phyloP scores from a whole-genome alignment of 2,797 vertebrate genomes.

The Alouatta caraya region DNA sequence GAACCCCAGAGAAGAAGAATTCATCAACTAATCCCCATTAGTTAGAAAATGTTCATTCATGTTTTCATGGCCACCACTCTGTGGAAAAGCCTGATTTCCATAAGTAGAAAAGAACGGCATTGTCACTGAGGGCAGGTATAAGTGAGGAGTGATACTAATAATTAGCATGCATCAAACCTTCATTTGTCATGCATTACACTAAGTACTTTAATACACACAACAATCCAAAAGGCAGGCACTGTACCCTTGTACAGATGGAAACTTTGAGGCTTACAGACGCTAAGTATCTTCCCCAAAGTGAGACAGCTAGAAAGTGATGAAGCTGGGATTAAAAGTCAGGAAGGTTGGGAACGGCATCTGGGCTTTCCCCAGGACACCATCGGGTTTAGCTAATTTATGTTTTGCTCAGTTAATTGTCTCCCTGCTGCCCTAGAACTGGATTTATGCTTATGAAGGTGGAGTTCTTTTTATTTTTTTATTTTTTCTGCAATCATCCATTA shows the following conservation, averaged over 20 bases:
- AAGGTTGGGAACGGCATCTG: background rate
- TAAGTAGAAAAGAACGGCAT: background rate
- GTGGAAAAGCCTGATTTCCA: background rate
- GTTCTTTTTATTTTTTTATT: background rate
- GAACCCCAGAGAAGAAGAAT: background rate
- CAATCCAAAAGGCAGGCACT: background rate
- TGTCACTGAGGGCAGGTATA: background rate
- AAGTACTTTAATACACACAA: background rate
- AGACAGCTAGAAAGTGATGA: background rate
- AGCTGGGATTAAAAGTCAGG: background rate
- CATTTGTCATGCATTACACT: background rate
- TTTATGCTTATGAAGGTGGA: background rate
- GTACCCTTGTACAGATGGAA: background rate
- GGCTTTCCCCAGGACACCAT: background rate
- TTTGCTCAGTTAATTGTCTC: background rate
- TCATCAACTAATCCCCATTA: background rate
- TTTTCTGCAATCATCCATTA: background rate
- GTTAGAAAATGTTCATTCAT: background rate
- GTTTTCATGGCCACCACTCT: background rate
- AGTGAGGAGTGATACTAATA: background rate
- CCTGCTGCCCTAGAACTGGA: too few relatives aligned
- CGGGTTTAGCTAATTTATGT: background rate
- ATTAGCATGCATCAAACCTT: background rate
- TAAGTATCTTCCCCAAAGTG: background rate
- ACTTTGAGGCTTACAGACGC: background rate